Base-by-base conservation (phyloP, 2,888 invertebrate genomes). In the Hipparchia semele region DNA sequence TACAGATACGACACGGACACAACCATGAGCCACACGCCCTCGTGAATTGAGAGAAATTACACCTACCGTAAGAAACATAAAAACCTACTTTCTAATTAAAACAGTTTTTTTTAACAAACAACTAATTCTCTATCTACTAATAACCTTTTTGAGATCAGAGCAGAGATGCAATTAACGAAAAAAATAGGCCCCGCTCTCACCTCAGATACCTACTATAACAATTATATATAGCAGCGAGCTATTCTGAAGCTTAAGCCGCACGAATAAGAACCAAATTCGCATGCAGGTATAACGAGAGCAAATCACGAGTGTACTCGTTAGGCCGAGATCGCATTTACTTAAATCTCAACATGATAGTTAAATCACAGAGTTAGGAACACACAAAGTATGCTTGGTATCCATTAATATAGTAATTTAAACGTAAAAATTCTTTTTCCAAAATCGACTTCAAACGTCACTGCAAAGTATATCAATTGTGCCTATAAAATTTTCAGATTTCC, bases 101-200 rank as follows among this genome's bases (percentile, higher is more conserved):
- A 59, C 46, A 7, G 10, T 13, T 67, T 59, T 68, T 68, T 67
- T 68, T 59, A 66, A 65, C 59, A 51, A 71, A 72, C 45, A 61
- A 68, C 67, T 49, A 68, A 51, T 68, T 60, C 62, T 67, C n/a
- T 56, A 13, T 33, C 49, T 59, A n/a, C 23, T 68, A 62, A 56
- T 56, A 51, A 59, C 51, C 0, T 49, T 68, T 49, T 68, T 56
- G 62, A 62, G 53, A 71, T 65, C 51, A 33, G 45, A 46, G 23
- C 33, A 68, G 60, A 72, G 56, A 72, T 60, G 67, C 67, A 72
- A 68, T 72, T 72, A 72, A 72, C 53, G 67, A 46, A 66, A 39
- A 71, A 68, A 68, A 58, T 60, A 12, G 60, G n/a, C 6, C 59
- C 51, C 49, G 13, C 59, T 59, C 23, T 68, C 12, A 49, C 51